Evolutionary conservation across 92 coral and sea anemone genomes (phyloP).

Genomic region (Blastomussa wellsi): DNA sequence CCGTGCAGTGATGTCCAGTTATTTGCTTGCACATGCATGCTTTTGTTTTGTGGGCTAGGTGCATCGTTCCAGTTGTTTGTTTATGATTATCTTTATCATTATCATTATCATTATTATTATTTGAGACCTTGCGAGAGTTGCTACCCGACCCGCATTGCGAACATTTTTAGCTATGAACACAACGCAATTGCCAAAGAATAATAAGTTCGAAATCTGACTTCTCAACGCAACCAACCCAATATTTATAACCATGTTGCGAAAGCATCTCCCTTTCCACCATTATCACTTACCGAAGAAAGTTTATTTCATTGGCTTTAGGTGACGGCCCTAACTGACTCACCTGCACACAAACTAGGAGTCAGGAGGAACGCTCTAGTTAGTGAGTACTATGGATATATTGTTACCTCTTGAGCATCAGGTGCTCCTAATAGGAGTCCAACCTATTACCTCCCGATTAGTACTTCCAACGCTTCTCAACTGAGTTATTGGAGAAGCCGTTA

Average conservation of each 20-base stretch:
- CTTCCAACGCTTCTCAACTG: too few relatives aligned
- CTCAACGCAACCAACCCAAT: neutral
- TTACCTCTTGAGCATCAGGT: neutral
- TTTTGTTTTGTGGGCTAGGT: too few relatives aligned
- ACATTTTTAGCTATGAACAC: neutral
- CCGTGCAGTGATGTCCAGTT: too few relatives aligned
- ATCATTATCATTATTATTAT: too few relatives aligned
- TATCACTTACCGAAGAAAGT: neutral
- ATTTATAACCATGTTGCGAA: neutral
- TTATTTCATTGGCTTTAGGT: neutral
- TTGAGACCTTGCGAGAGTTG: too few relatives aligned
- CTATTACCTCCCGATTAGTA: too few relatives aligned
- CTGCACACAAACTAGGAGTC: constrained; percentile 13
- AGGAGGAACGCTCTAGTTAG: constrained; percentile 6
- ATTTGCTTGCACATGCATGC: too few relatives aligned
- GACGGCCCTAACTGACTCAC: constrained; percentile 1
- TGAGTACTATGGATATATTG: neutral
- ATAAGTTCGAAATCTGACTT: neutral
- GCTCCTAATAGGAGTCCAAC: too few relatives aligned
- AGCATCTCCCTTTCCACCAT: neutral
- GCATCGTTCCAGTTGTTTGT: too few relatives aligned
- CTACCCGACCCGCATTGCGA: too few relatives aligned
- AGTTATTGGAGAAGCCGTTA: too few relatives aligned
- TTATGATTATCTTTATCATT: too few relatives aligned
- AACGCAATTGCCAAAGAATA: neutral